phyloP scores from a whole-genome alignment of 2,113 vertebrate species.

The Penelope pileata region DNA sequence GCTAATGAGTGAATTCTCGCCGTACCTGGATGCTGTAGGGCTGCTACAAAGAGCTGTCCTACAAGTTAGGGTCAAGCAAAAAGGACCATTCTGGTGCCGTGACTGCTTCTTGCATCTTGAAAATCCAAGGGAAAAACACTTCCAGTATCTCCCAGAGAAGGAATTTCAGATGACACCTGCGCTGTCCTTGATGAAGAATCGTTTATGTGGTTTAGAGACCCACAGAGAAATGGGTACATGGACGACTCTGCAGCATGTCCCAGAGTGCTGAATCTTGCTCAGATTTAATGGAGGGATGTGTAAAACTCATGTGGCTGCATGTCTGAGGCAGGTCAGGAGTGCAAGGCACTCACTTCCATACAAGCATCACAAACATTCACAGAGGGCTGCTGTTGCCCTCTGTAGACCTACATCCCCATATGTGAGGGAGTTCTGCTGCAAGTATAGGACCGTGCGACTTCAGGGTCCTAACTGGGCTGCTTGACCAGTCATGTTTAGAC shows the following conservation, averaged over 20 bases:
- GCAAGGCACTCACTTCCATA: background rate
- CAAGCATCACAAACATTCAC: background rate
- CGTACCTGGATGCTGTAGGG: background rate
- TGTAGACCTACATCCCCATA: no score
- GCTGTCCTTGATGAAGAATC: accelerated
- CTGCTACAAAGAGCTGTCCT: background rate
- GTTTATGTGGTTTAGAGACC: background rate
- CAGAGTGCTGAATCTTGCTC: background rate
- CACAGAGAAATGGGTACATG: background rate
- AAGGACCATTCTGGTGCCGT: background rate
- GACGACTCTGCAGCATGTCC: background rate
- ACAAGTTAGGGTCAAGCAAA: background rate
- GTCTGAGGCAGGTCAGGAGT: slow-evolving; percentile 3
- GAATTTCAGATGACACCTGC: background rate
- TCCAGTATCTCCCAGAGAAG: background rate
- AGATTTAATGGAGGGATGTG: background rate
- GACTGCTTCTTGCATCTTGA: background rate
- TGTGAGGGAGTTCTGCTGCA: background rate
- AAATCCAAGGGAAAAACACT: background rate
- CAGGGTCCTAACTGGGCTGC: background rate
- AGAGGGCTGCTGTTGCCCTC: background rate
- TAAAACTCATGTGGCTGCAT: slow-evolving; percentile 33
- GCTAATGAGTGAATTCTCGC: background rate
- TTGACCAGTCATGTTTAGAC: background rate
- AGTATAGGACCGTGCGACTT: accelerated